Evolutionary conservation across 2,797 vertebrate genomes (phyloP).

Genomic region (Leptodactylus fallax): DNA sequence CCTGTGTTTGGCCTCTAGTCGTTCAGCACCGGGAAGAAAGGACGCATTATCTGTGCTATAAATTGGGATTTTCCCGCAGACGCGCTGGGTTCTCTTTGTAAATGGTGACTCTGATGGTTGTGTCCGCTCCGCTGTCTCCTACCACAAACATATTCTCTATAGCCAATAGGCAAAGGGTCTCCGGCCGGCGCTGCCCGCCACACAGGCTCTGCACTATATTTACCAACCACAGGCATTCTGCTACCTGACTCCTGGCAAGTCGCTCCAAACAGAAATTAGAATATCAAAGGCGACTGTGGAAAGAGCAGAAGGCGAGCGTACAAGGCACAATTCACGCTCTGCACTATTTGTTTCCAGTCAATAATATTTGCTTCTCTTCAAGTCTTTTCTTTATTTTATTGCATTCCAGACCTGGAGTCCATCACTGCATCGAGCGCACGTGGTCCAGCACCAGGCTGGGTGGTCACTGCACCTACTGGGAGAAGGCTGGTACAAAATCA

Average conservation of each 20-base stretch:
- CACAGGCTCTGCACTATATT: constrained; percentile 69
- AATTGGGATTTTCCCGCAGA: constrained; percentile 73
- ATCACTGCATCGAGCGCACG: neutral
- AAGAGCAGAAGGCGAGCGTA: neutral
- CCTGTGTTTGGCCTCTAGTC: neutral
- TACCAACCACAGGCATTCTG: constrained; percentile 66
- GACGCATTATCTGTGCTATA: constrained; percentile 72
- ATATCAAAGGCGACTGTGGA: constrained; percentile 66
- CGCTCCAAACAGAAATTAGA: constrained; percentile 67
- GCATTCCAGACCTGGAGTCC: neutral
- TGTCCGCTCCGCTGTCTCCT: constrained; percentile 72
- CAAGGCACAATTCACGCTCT: neutral
- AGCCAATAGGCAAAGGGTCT: constrained; percentile 74
- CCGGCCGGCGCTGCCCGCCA: constrained; percentile 65
- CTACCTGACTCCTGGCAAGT: constrained; percentile 67
- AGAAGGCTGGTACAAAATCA: neutral
- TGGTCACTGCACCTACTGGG: neutral
- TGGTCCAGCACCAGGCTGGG: neutral
- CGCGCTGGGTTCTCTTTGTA: constrained; percentile 75
- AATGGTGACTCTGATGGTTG: constrained; percentile 76
- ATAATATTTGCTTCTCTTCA: constrained; percentile 15
- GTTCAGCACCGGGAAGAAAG: constrained; percentile 5
- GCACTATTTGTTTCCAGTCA: neutral
- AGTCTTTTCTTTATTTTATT: neutral
- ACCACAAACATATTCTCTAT: constrained; percentile 75